Base-by-base conservation (phyloP, 2,888 invertebrate genomes). In the Eumacrocentrus americanus region DNA sequence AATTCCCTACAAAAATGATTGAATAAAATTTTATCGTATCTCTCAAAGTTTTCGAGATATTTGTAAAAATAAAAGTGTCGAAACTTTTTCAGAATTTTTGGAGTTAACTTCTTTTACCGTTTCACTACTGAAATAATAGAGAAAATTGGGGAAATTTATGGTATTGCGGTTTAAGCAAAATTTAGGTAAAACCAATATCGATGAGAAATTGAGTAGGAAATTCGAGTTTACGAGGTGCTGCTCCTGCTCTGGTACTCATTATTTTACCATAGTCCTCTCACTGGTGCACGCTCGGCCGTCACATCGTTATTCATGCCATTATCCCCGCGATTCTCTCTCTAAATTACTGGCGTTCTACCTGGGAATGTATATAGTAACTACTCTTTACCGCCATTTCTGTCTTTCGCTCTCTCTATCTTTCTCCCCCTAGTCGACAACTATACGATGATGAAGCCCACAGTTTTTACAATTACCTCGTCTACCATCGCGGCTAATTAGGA, bases 251-350 rank as follows among this genome's bases (percentile, higher is more conserved):
- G 5, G 6, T 12, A 38, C 50, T 48, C 48, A 58, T 52, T 58
- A 46, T 52, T 44, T 44, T 6, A 52, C 23, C 23, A 29, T 46
- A 23, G 37, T n/a, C n/a, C n/a, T n/a, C n/a, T n/a, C n/a, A n/a
- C n/a, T n/a, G n/a, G n/a, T n/a, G n/a, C n/a, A n/a, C n/a, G n/a
- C 23, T 50, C 12, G 5, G 16, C 34, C 29, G 18, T 57, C 35
- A 29, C 25, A 5, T 40, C 50, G 42, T 57, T 57, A 57, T 57
- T 57, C 57, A 57, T 57, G 48, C 50, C 40, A 57, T 57, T 57
- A 57, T 40, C 57, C 50, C 40, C 18, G 5, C 51, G 44, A 58
- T 52, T 58, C 35, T 25, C 46, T 9, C 9, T 22, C 7, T 14
- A 58, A 51, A 51, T 44, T 52, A 58, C 56, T 37, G 37, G 47